Base-by-base conservation (phyloP, 2,113 vertebrate species). In the Tichodroma muraria region DNA sequence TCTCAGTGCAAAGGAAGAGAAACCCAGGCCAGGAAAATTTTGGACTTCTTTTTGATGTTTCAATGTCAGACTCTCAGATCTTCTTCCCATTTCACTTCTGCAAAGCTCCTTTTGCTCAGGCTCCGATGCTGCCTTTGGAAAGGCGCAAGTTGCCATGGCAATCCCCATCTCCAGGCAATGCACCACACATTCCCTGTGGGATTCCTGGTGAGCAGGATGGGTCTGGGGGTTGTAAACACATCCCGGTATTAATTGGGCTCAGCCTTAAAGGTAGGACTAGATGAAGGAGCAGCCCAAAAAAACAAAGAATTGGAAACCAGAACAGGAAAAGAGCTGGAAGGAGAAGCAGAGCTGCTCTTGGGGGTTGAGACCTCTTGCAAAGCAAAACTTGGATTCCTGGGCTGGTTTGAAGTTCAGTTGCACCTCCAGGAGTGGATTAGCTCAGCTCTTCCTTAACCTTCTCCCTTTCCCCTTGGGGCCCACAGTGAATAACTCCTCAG, bases 71-170 rank as follows among this genome's bases (percentile, higher is more conserved):
- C 54, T 23, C 42, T 1, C 11, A 75, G 78, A 79, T 68, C 47
- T 71, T 42, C 38, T 52, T 23, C 13, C 49, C 23, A 6, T 76
- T 91, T 78, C 30, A 28, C 27, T 88, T 75, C 24, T 63, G 72
- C 83, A 81, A 75, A 85, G 23, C 57, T 83, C 37, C n/a, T 84
- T 85, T 53, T 50, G 30, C 33, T 54, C n/a, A 44, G 44, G 44
- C 45, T 88, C 70, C 4, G 7, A 12, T 15, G 70, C 72, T 75
- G 49, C 76, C 63, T 88, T 54, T 4, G 9, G 23, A 27, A 71
- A 95, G 87, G 82, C 75, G 33, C 21, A 23, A 38, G 95, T 97
- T 96, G 93, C 95, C 80, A 94, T 94, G 93, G 94, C 72, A 88
- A 96, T 68, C 28, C 12, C 8, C 4, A 85, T 89, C 92, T 95